Evolutionary conservation across 2,797 vertebrate genomes (phyloP).

Genomic region (Cephalopachus bancanus): DNA sequence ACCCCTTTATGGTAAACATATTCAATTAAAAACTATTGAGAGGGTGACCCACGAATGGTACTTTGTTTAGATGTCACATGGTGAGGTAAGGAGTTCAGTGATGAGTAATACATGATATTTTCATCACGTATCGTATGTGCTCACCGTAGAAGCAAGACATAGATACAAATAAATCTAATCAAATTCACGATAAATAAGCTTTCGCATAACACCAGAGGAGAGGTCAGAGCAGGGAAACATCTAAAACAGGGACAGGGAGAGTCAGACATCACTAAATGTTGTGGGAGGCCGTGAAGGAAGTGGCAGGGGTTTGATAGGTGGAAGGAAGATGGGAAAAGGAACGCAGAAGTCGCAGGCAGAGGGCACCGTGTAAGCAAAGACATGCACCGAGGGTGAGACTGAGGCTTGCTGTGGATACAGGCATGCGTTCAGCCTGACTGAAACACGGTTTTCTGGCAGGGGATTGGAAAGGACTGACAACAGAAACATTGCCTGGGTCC

Average conservation of each 20-base stretch:
- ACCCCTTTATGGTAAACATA: background rate
- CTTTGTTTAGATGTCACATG: background rate
- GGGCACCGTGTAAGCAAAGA: background rate
- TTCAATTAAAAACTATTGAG: background rate
- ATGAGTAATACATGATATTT: background rate
- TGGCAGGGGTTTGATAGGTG: fast-evolving
- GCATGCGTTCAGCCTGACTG: background rate
- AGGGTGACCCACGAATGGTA: background rate
- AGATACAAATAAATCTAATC: background rate
- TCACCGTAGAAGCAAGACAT: background rate
- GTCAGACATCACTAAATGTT: too few relatives aligned
- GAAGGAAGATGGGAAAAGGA: too few relatives aligned
- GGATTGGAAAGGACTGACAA: background rate
- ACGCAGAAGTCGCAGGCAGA: background rate
- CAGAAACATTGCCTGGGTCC: background rate
- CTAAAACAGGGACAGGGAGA: background rate
- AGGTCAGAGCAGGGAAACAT: background rate
- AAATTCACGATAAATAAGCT: background rate
- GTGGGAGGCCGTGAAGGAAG: background rate
- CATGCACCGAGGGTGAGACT: fast-evolving
- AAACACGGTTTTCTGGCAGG: background rate
- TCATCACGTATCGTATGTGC: background rate
- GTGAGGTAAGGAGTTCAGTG: background rate
- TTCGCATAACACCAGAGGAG: background rate
- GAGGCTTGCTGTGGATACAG: fast-evolving